phyloP scores from a whole-genome alignment of 2,113 vertebrate species.

The Sander lucioperca region DNA sequence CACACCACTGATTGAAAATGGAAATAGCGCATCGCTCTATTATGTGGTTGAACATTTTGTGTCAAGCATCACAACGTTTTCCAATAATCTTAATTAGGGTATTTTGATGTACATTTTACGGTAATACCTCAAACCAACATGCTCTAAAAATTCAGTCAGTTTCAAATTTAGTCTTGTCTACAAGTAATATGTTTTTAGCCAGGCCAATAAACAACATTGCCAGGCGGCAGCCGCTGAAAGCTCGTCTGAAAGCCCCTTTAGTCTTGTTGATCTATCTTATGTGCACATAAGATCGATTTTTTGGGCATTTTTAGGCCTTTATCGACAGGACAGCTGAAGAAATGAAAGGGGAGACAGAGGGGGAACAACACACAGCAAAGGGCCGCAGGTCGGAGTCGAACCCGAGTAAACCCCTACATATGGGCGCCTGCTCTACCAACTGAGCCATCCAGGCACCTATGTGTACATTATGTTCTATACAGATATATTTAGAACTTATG shows the following conservation, averaged over 20 bases:
- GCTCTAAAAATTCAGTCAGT: not conserved
- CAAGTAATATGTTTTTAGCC: not conserved
- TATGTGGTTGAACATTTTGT: not conserved
- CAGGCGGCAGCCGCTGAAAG: not conserved
- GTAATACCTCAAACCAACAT: not conserved
- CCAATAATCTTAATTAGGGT: not conserved
- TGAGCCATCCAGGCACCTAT: too few species aligned
- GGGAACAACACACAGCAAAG: too few species aligned
- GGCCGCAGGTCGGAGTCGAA: too few species aligned
- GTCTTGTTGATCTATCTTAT: not conserved
- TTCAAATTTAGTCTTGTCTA: not conserved
- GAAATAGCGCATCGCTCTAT: not conserved
- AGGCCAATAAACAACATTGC: too few species aligned
- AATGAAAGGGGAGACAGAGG: too few species aligned
- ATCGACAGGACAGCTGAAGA: too few species aligned
- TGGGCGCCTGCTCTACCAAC: too few species aligned
- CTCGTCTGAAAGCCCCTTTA: not conserved
- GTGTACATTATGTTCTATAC: not conserved
- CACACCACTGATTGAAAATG: slow-evolving; percentile 13
- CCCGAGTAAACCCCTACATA: too few species aligned
- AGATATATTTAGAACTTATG: not conserved
- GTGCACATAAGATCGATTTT: too few species aligned
- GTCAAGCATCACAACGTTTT: not conserved
- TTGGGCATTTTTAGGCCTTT: too few species aligned
- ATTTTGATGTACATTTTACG: not conserved